These are phyloP conservation scores for Melieria crassipennis DNA, from an alignment of 2,888 invertebrate genomes.

Conservation along the genomic window DNA sequence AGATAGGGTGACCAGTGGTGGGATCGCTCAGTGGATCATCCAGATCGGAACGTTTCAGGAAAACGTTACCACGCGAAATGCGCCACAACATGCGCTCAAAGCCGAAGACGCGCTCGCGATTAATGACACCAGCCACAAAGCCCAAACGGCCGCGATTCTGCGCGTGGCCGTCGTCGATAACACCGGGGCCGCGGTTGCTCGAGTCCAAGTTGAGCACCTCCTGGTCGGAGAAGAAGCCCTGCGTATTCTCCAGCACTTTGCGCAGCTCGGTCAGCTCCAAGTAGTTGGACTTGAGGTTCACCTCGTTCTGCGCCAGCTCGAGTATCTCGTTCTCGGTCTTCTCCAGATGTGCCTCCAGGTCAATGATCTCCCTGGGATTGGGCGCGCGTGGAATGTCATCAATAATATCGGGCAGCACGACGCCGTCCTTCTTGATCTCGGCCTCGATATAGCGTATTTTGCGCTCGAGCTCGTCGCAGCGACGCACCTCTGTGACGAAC, in stretches of 20 bases:
- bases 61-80: conserved; percentile 89
- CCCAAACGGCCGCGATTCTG: conserved; percentile 68
- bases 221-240: conserved; percentile 68
- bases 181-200: conserved; percentile 79
- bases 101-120: conserved; percentile 82
- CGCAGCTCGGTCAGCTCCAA: conserved; percentile 91
- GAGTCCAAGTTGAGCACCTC: conserved; percentile 63
- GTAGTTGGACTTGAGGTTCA: conserved; percentile 92
- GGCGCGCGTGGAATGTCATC: conserved; percentile 78
- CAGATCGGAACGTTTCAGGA: conserved; percentile 82
- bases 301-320: conserved; percentile 94
- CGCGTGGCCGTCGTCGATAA: conserved; percentile 56
- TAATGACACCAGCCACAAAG: conserved; percentile 89
- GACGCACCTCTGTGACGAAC: conserved; percentile 84
- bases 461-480: conserved; percentile 88
- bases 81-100: conserved; percentile 92
- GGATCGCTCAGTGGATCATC: conserved; percentile 81
- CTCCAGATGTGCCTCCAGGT: conserved; percentile 87
- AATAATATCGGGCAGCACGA: conserved; percentile 76
- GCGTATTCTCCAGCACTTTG: conserved; percentile 94
- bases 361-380: conserved; percentile 82
- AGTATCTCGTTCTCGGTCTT: conserved; percentile 96
- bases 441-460: conserved; percentile 83
- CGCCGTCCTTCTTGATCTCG: conserved; percentile 82
- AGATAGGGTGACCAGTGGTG: conserved; percentile 75